Conservation (phyloP, 2,888 invertebrate genomes). For the Panorpa germanica region DNA sequence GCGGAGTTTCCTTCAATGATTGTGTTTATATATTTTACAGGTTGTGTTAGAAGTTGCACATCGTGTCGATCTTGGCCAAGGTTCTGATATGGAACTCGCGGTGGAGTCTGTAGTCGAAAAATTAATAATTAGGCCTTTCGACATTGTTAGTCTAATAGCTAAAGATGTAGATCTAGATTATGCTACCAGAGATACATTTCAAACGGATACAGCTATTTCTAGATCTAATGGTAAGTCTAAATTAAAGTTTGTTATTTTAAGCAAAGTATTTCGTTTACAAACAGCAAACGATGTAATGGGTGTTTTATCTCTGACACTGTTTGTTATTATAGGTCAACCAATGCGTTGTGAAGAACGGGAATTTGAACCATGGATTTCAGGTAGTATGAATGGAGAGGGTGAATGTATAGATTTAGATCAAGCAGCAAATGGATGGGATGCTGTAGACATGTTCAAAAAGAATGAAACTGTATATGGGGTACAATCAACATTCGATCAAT, state of each 20-base stretch:
- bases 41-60: constrained; percentile 74
- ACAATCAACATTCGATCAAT: constrained; percentile 80
- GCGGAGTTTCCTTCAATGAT: too few relatives aligned
- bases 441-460: constrained; percentile 88
- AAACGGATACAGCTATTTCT: constrained; percentile 78
- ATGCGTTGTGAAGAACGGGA: constrained; percentile 34
- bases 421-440: constrained; percentile 88
- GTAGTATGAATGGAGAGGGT: constrained; percentile 34
- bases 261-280: neutral
- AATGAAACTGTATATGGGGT: constrained; percentile 87
- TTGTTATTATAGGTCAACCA: constrained; percentile 15
- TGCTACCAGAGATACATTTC: constrained; percentile 73
- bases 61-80: constrained; percentile 24
- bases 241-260: constrained; percentile 2
- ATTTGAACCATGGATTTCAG: constrained; percentile 76
- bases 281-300: neutral
- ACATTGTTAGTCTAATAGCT: constrained; percentile 67
- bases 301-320: neutral
- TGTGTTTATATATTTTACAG: constrained; percentile 18
- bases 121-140: constrained; percentile 65
- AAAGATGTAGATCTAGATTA: constrained; percentile 77
- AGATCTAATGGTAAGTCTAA: constrained; percentile 53
- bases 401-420: constrained; percentile 51
- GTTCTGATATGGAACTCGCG: constrained; percentile 26
- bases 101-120: constrained; percentile 57